A percentile compares a stretch with the other conserved stretches of the same genome.
Conservation (phyloP, 2,113 vertebrate species). For the Indri indri region DNA sequence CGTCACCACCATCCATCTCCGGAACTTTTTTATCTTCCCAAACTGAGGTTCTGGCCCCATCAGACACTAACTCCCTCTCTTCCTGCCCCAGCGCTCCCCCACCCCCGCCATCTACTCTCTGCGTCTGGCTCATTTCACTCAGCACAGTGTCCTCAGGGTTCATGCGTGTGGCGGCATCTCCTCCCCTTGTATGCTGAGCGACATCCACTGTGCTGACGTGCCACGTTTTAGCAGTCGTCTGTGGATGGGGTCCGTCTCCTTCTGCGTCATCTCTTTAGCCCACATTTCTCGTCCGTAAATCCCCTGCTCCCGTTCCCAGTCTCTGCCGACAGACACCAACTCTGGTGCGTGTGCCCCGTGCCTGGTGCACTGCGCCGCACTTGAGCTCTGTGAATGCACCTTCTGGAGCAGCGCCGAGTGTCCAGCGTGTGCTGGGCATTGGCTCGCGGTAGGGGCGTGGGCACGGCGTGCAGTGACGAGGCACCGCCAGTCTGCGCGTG, state of each 20-base stretch:
- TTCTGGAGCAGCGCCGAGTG: not conserved
- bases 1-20: fast-evolving
- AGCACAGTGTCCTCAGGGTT: not conserved
- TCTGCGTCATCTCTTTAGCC: not conserved
- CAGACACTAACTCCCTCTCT: too few relatives aligned
- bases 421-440: too few relatives aligned
- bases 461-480: too few relatives aligned
- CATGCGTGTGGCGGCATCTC: not conserved
- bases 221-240: not conserved
- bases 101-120: fast-evolving
- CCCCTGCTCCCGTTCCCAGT: not conserved
- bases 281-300: not conserved
- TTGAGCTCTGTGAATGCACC: not conserved
- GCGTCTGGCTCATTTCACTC: not conserved
- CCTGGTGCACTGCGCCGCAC: not conserved
- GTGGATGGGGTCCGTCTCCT: not conserved
- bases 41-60: not conserved
- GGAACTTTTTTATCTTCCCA: not conserved
- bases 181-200: not conserved
- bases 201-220: fast-evolving
- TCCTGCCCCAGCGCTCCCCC: too few relatives aligned
- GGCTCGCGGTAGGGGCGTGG: too few relatives aligned
- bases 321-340: not conserved
- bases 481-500: not conserved
- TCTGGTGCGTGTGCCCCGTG: not conserved